A percentile compares a stretch with the other conserved stretches of the same genome.
Evolutionary conservation across 1,140 invertebrate species (phyloP).

Genomic region (Euura lappo): DNA sequence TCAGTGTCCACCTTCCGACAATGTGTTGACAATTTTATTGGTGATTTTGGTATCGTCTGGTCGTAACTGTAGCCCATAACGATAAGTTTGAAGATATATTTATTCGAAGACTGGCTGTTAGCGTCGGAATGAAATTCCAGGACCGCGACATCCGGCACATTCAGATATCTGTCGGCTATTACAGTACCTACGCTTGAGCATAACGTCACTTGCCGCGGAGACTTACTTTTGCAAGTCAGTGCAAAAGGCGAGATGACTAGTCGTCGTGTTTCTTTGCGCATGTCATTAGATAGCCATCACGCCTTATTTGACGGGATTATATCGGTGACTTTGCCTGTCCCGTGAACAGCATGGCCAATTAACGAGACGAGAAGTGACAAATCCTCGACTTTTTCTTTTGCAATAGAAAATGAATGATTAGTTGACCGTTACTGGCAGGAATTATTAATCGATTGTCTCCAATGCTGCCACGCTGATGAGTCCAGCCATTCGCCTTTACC

Average conservation of each 20-base stretch:
- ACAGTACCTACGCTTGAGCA: not conserved
- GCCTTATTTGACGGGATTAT: not conserved
- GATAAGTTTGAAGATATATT: no score
- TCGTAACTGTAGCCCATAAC: no score
- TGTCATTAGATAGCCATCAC: not conserved
- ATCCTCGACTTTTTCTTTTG: not conserved
- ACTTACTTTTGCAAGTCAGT: not conserved
- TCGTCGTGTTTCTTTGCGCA: not conserved
- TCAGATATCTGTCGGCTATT: not conserved
- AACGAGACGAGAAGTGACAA: not conserved
- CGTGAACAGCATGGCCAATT: not conserved
- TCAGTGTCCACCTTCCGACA: no score
- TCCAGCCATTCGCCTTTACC: not conserved
- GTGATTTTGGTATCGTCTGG: no score
- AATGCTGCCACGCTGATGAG: conserved; percentile 1
- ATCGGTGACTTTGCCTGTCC: not conserved
- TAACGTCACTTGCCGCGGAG: not conserved
- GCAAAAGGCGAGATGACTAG: conserved; percentile 2
- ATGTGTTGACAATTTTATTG: no score
- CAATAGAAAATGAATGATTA: not conserved
- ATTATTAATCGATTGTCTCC: not conserved
- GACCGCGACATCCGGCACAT: not conserved
- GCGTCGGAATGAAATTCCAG: not conserved
- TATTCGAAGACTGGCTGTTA: no score
- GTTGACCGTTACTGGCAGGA: not conserved